Evolutionary conservation across 1,140 invertebrate species (phyloP).

Genomic region (Phortica variegata): DNA sequence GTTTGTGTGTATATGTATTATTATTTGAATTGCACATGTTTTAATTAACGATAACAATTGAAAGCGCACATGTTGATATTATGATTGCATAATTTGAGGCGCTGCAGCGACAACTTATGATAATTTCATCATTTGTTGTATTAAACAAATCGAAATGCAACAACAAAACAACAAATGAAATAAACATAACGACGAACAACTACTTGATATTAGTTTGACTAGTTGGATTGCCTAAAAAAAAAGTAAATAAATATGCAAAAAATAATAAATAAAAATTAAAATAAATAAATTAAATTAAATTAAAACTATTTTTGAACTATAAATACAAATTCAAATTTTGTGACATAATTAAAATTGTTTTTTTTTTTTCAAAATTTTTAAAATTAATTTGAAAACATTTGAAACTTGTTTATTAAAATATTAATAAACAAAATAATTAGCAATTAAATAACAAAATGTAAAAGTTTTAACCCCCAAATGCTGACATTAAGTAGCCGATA

Average conservation of each 20-base stretch:
- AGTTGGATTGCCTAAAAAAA: constrained; percentile 49
- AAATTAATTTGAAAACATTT: no score
- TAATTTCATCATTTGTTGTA: constrained; percentile 14
- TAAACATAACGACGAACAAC: constrained; percentile 33
- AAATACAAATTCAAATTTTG: constrained; percentile 5
- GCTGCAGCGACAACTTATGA: no score
- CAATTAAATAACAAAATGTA: no score
- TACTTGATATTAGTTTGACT: constrained; percentile 53
- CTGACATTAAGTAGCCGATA: no score
- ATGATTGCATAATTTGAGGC: no score
- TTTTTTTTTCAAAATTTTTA: no score
- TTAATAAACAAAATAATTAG: not conserved
- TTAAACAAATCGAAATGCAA: constrained; percentile 5
- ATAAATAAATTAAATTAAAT: constrained; percentile 14
- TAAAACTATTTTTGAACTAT: constrained; percentile 18
- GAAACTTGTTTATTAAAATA: no score
- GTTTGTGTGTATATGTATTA: constrained; percentile 23
- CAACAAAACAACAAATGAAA: constrained; percentile 17
- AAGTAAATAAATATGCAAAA: constrained; percentile 7
- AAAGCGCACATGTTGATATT: constrained; percentile 26
- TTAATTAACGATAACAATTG: constrained; percentile 15
- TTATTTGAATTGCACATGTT: constrained; percentile 11
- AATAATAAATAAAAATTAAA: constrained; percentile 3
- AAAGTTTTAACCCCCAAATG: no score
- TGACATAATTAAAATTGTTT: not conserved